A percentile compares a stretch with the other conserved stretches of the same genome.
These are phyloP conservation scores for Volucella inanis DNA, from an alignment of 2,888 invertebrate genomes.

Conservation along the genomic window DNA sequence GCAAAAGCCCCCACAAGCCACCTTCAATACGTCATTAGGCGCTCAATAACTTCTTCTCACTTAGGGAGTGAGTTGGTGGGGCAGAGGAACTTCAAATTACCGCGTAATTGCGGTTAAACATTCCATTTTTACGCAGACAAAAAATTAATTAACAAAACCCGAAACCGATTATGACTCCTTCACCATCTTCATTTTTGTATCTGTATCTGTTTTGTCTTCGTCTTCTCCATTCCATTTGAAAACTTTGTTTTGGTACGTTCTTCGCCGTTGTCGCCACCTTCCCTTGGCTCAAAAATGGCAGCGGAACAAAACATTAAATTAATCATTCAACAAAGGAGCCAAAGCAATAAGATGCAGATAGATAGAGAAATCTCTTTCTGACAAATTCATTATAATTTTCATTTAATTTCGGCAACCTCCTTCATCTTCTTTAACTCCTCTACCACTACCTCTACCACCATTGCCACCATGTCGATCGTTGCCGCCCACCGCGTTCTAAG, in stretches of 20 bases:
- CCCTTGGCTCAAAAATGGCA: constrained; percentile 40
- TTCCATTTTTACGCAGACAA: constrained; percentile 63
- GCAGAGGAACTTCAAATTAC: constrained; percentile 62
- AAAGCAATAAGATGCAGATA: constrained; percentile 64
- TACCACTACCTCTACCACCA: not conserved
- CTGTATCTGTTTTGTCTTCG: too few species aligned
- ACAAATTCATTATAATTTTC: constrained; percentile 73
- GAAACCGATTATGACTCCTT: constrained; percentile 67
- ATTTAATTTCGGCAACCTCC: constrained; percentile 62
- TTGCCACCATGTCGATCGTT: not conserved
- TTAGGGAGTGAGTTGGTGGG: not conserved
- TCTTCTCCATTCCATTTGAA: not conserved
- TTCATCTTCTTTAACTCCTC: not conserved
- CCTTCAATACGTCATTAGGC: constrained; percentile 39
- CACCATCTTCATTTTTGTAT: constrained; percentile 37
- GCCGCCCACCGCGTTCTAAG: too few species aligned
- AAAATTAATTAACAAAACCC: constrained; percentile 72
- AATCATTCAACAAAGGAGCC: constrained; percentile 71
- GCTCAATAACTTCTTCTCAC: constrained; percentile 34
- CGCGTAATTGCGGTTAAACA: constrained; percentile 73
- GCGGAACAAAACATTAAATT: constrained; percentile 71
- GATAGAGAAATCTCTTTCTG: constrained; percentile 67
- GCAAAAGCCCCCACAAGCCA: constrained; percentile 16
- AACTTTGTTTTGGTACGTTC: constrained; percentile 30
- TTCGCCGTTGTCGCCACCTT: constrained; percentile 1